A percentile compares a stretch with the other conserved stretches of the same genome.
These are phyloP conservation scores for Drosophila stalkeri DNA, from an alignment of 2,888 invertebrate genomes.

Conservation along the genomic window DNA sequence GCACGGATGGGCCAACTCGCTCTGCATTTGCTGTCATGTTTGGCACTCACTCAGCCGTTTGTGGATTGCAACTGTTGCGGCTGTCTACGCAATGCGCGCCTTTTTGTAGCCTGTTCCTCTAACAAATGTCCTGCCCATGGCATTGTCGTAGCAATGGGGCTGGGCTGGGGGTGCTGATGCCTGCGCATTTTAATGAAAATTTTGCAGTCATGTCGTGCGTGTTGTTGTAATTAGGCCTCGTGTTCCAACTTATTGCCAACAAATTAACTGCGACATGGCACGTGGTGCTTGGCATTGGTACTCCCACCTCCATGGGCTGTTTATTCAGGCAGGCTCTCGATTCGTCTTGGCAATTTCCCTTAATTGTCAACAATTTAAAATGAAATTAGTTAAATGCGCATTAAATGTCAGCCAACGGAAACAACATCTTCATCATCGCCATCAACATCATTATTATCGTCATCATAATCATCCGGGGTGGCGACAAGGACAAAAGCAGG, in stretches of 20 bases:
- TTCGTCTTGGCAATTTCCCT: slow-evolving; percentile 80
- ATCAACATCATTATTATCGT: slow-evolving; percentile 30
- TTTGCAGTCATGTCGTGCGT: slow-evolving; percentile 79
- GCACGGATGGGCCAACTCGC: slow-evolving; percentile 11
- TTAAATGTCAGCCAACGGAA: slow-evolving; percentile 77
- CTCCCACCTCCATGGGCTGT: slow-evolving; percentile 1
- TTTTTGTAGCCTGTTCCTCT: slow-evolving; percentile 54
- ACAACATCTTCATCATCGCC: slow-evolving; percentile 66
- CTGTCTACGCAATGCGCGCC: slow-evolving; percentile 42
- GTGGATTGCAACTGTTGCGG: slow-evolving; percentile 77
- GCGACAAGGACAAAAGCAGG: slow-evolving; percentile 30
- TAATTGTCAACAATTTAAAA: slow-evolving; percentile 82
- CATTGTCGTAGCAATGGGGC: slow-evolving; percentile 27
- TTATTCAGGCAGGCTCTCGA: slow-evolving; percentile 38
- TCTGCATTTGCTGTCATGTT: slow-evolving; percentile 42
- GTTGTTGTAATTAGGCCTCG: slow-evolving; percentile 81
- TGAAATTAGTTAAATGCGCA: slow-evolving; percentile 80
- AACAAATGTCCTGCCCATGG: slow-evolving; percentile 27
- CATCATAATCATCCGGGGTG: slow-evolving; percentile 4
- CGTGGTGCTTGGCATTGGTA: slow-evolving; percentile 64
- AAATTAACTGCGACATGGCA: slow-evolving; percentile 83
- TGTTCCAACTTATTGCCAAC: slow-evolving; percentile 83
- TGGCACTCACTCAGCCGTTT: slow-evolving; percentile 58
- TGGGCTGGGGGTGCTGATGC: slow-evolving; percentile 10
- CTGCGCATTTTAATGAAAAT: slow-evolving; percentile 81